Base-by-base conservation (phyloP, 2,797 vertebrate species). In the Syngnathus acus region DNA sequence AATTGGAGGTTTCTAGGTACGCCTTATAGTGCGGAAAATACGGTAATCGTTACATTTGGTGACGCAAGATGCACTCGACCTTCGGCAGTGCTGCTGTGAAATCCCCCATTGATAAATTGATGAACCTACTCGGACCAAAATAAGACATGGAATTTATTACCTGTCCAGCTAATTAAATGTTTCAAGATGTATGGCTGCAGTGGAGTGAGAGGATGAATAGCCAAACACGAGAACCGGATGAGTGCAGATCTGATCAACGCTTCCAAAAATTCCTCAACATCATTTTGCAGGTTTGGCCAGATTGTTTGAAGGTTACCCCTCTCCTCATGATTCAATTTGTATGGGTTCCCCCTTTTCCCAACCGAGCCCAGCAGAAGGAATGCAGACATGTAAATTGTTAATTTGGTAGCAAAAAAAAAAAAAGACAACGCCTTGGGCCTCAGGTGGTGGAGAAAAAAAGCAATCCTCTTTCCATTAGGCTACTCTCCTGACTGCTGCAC, bases 131-230 rank as follows among this genome's bases (percentile, higher is more conserved):
- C 38, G 17, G 1, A 19, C 37, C 10, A 32, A 32, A 32, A 32
- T 32, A 83, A 83, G 88, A 85, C 65, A 11, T 69, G 66, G 70
- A 78, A 90, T 90, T 85, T 91, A 90, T 90, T 84, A 81, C 80
- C 83, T 87, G 81, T 90, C 88, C 64, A 16, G 80, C 86, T 91
- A 91, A 92, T 90, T 87, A 90, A 90, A 88, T 85, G 83, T 81
- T 77, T 82, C 68, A 82, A 85, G 84, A 90, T 88, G 84, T 87
- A 86, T 84, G 42, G 77, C 72, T 51, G 66, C 58, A 38, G 53
- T 68, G 69, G 79, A 67, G 81, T 76, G 77, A 82, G 74, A 76
- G 73, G 72, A 71, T 39, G 74, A 78, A 78, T 62, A 55, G 37
- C 70, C 67, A 71, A 84, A 78, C 61, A 78, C 78, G 68, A 66